Evolutionary conservation across 2,888 invertebrate species (phyloP).

Genomic region (Nomada flava): DNA sequence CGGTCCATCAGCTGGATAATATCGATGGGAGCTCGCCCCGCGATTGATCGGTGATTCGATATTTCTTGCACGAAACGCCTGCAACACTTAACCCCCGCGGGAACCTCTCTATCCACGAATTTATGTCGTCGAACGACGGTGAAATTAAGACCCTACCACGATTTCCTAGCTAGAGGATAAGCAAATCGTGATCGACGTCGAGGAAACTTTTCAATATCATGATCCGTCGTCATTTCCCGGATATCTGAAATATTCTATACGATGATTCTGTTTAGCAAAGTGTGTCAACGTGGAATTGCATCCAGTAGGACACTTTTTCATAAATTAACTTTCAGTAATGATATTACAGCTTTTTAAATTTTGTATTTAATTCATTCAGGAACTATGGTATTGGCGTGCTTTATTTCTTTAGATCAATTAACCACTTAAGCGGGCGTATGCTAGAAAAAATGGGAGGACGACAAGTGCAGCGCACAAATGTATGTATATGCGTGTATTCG

Average conservation of each 20-base stretch:
- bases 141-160: slow-evolving; percentile 37
- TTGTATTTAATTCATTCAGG: background rate
- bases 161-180: slow-evolving; percentile 3
- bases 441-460: background rate
- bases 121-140: slow-evolving; percentile 17
- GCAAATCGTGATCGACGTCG: slow-evolving; percentile 7
- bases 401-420: background rate
- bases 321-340: background rate
- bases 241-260: slow-evolving; percentile 8
- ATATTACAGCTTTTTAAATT: background rate
- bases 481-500: background rate
- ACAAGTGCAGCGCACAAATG: too few species aligned
- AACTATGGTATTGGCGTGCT: too few species aligned
- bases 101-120: slow-evolving; percentile 42
- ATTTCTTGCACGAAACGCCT: slow-evolving; percentile 50
- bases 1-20: slow-evolving; percentile 55
- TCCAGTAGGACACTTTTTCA: background rate
- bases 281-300: background rate
- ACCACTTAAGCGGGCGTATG: background rate
- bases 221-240: background rate
- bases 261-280: background rate
- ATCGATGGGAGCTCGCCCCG: slow-evolving; percentile 39
- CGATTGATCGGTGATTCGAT: slow-evolving; percentile 54
- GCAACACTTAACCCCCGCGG: background rate
- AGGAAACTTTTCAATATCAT: slow-evolving; percentile 8